Evolutionary conservation across 2,888 invertebrate genomes (phyloP).

Genomic region (Thumatha senex): DNA sequence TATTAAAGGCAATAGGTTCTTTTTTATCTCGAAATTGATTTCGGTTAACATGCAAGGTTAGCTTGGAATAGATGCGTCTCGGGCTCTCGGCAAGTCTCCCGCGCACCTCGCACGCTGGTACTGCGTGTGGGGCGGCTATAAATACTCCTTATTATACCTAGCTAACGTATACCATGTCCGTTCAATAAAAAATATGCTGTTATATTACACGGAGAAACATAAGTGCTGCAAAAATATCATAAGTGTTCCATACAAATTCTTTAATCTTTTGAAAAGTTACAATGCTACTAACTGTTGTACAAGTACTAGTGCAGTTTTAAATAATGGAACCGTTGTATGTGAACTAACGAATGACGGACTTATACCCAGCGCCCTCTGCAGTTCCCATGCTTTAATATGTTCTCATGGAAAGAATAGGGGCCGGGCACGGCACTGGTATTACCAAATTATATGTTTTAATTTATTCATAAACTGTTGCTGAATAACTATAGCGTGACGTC

Average conservation of each 20-base stretch:
- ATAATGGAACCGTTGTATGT: slow-evolving; percentile 40
- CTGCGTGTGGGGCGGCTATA: slow-evolving; percentile 79
- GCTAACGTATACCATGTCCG: slow-evolving; percentile 52
- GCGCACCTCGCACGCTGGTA: slow-evolving; percentile 61
- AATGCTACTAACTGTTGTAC: slow-evolving; percentile 15
- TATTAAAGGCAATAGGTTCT: slow-evolving; percentile 4
- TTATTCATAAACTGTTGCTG: too few relatives aligned
- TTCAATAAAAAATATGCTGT: slow-evolving; percentile 52
- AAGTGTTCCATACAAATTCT: slow-evolving; percentile 13
- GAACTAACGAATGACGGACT: slow-evolving; percentile 41
- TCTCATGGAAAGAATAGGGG: slow-evolving; percentile 74
- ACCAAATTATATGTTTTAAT: slow-evolving; percentile 41
- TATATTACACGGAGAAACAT: slow-evolving; percentile 40
- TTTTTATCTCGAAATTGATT: slow-evolving; percentile 14
- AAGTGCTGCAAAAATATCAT: slow-evolving; percentile 34
- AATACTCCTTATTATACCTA: slow-evolving; percentile 62
- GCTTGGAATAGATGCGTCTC: slow-evolving; percentile 71
- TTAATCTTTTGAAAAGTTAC: slow-evolving; percentile 22
- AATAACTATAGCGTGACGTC: too few relatives aligned
- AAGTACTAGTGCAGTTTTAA: slow-evolving; percentile 18
- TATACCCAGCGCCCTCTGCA: slow-evolving; percentile 52
- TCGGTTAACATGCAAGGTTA: slow-evolving; percentile 63
- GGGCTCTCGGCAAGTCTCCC: slow-evolving; percentile 63
- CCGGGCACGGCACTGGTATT: slow-evolving; percentile 53
- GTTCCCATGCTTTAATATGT: slow-evolving; percentile 66